A percentile compares a stretch with the other conserved stretches of the same genome.
phyloP scores from a whole-genome alignment of 2,113 vertebrate species.

The Nymphicus hollandicus region DNA sequence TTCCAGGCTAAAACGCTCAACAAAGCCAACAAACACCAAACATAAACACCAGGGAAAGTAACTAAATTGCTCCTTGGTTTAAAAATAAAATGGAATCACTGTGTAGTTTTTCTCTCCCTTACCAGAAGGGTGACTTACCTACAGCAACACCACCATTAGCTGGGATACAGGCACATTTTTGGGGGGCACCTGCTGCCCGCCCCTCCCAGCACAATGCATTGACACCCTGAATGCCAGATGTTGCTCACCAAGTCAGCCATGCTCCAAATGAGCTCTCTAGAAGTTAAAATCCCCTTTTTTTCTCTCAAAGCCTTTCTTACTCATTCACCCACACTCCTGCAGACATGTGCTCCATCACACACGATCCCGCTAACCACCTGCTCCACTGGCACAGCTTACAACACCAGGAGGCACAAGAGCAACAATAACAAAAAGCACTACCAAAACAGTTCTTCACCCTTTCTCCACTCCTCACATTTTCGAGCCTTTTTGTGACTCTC shows the following conservation, averaged over 20 bases:
- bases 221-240: background rate
- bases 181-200: background rate
- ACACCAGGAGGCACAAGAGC: background rate
- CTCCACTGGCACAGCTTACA: background rate
- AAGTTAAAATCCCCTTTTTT: background rate
- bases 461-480: background rate
- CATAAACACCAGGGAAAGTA: background rate
- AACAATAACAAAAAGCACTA: background rate
- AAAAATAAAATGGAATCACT: background rate
- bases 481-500: background rate
- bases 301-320: background rate
- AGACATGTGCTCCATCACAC: background rate
- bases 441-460: background rate
- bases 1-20: background rate
- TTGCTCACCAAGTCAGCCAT: background rate
- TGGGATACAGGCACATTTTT: background rate
- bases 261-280: background rate
- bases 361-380: background rate
- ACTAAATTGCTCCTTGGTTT: background rate
- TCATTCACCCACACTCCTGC: background rate
- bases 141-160: background rate
- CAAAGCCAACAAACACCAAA: slow-evolving; percentile 33
- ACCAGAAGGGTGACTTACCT: background rate
- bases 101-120: background rate
- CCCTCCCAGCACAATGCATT: background rate